Base-by-base conservation (phyloP, 1,140 invertebrate genomes). In the Chelonus insularis region DNA sequence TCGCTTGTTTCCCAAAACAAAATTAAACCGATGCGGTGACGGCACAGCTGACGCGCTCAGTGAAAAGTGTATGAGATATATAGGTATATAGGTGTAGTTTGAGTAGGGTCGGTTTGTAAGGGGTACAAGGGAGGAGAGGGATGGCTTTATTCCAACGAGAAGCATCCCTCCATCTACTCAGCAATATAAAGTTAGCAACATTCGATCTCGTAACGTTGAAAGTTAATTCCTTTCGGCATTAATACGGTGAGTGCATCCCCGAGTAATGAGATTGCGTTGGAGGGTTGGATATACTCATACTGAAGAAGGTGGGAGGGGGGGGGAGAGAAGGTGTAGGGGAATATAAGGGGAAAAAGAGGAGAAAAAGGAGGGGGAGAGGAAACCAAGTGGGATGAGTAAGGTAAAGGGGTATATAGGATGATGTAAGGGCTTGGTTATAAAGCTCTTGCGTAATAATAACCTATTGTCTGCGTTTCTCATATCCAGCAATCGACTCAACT, bases 141-240 rank as follows among this genome's bases (percentile, higher is more conserved):
- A 48, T 45, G 66, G 69, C 68, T 71, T 75, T 74, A 72, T 78
- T 75, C 72, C 65, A 69, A 68, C 65, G 60, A 62, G 66, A 60
- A 60, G 67, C 63, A 37, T 51, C 61, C 50, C 57, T 45, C 25
- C 43, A 57, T 43, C 62, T 64, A 69, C 65, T 66, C 72, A 65
- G 67, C 71, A 76, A 76, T 77, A 76, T 74, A 75, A 79, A 77
- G 71, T 77, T 76, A 76, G 74, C 78, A 74, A 77, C 70, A 71
- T 73, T 74, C 78, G 72, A 77, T 78, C 70, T 72, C 63, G 64
- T 70, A 71, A 74, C 70, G 69, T 72, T 63, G 69, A 77, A 79
- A 77, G 70, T 76, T 78, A 77, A 79, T 80, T 77, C 72, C 72
- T 76, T 73, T 72, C 61, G 71, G 72, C 72, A 80, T 78, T 79